Base-by-base conservation (phyloP, 53 echinoderm and acorn worm species). In the Paelopatides confundens region DNA sequence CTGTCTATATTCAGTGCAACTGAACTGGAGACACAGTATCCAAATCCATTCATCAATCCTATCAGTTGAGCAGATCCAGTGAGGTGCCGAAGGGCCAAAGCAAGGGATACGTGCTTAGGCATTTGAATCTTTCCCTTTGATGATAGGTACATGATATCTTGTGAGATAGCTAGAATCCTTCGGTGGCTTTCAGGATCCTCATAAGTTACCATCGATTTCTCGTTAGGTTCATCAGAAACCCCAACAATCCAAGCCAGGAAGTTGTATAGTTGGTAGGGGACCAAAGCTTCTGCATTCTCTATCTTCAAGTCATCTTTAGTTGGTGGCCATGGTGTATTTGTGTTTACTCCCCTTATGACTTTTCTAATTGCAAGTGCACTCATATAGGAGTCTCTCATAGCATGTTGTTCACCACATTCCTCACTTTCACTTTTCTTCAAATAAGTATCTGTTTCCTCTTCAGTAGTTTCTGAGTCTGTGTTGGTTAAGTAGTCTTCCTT, bases 61-160 rank as follows among this genome's bases (percentile, higher is more conserved):
- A 83, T 87, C 30, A 92, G 71, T 81, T 90, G 81, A 62, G 90
- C 89, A 37, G 92, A 92, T 31, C 92, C 92, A 13, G 85, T 90
- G 18, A 94, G 69, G 82, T 89, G 89, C 39, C 89, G 43, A 1
- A 88, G 71, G 24, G 95, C 89, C 95, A 92, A 90, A 49, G 90
- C 87, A 9, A 92, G 86, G 5, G 92, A 87, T 26, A 66, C 62
- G n/a, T 90, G 95, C 40, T 92, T 89, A 15, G 94, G 90, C 90
- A 87, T 87, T 53, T 84, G 37, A 49, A 88, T 78, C 68, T 78
- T 89, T 53, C 92, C 92, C 31, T 87, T 92, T 78, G 95, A 87
- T 63, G 90, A 65, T 28, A 90, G 65, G 82, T 94, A 94, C 31
- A 94, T 86, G 31, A 94, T 87, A 52, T 94, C 95, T 85, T 94